Evolutionary conservation across 2,113 vertebrate genomes (phyloP).

Genomic region (Barbus barbus): DNA sequence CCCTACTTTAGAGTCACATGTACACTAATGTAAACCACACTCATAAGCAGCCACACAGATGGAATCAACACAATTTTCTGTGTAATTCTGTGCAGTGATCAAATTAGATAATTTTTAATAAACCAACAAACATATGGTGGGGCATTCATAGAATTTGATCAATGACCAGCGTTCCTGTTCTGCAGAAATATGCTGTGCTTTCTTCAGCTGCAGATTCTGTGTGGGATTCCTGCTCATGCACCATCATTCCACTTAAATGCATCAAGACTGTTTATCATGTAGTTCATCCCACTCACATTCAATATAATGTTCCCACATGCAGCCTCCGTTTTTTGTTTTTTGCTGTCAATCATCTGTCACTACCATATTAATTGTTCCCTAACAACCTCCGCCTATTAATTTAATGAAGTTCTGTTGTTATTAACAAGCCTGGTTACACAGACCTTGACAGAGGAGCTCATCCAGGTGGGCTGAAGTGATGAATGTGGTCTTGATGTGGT

Average conservation of each 20-base stretch:
- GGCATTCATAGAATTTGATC: not conserved
- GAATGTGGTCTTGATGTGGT: conserved; percentile 4
- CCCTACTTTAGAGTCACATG: not conserved
- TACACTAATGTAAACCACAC: not conserved
- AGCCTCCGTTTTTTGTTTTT: conserved; percentile 3
- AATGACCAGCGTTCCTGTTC: not conserved
- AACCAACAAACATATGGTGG: not conserved
- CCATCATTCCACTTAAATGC: not conserved
- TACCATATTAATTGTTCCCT: conserved; percentile 5
- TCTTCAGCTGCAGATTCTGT: not conserved
- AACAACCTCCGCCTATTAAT: conserved; percentile 8
- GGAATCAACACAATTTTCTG: not conserved
- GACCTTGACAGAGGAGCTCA: not conserved
- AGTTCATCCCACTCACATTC: not conserved
- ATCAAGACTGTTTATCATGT: not conserved
- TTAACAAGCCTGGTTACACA: not conserved
- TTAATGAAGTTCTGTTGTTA: not conserved
- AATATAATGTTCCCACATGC: conserved; percentile 20
- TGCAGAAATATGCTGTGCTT: not conserved
- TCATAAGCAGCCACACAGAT: not conserved
- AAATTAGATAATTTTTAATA: not conserved
- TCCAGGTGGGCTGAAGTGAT: conserved; percentile 1
- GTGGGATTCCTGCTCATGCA: not conserved
- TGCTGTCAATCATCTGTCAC: not conserved
- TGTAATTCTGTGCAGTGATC: not conserved